phyloP scores from a whole-genome alignment of 2,888 invertebrate species.

The Synergus laeviventris region DNA sequence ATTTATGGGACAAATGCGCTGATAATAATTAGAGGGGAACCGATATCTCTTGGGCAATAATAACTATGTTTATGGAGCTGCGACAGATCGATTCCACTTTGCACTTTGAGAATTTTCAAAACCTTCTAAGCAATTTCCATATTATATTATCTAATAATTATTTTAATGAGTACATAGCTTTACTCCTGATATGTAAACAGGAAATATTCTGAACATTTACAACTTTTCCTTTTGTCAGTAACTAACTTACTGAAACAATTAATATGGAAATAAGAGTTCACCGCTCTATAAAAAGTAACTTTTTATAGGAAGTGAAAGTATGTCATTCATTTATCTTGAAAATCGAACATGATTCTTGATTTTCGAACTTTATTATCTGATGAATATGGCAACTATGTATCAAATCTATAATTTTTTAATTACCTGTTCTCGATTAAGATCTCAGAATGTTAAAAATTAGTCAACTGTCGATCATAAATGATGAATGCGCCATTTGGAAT shows the following conservation, averaged over 20 bases:
- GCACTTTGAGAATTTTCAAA: slow-evolving; percentile 16
- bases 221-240: not conserved
- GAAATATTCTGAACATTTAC: not conserved
- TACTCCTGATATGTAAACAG: not conserved
- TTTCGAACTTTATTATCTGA: not conserved
- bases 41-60: slow-evolving; percentile 36
- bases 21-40: slow-evolving; percentile 30
- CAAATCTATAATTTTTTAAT: not conserved
- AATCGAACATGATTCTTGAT: not conserved
- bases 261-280: not conserved
- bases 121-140: not conserved
- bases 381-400: not conserved
- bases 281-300: not conserved
- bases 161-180: not conserved
- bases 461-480: not conserved
- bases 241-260: too few relatives aligned
- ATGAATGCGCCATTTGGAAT: too few relatives aligned
- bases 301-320: not conserved
- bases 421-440: not conserved
- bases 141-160: not conserved
- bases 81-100: slow-evolving; percentile 28
- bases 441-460: not conserved
- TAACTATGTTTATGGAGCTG: slow-evolving; percentile 21
- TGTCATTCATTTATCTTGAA: not conserved
- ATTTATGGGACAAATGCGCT: slow-evolving; percentile 35